These are phyloP conservation scores for Hylyphantes graminicola DNA, from an alignment of 1,140 invertebrate species.

Conservation along the genomic window DNA sequence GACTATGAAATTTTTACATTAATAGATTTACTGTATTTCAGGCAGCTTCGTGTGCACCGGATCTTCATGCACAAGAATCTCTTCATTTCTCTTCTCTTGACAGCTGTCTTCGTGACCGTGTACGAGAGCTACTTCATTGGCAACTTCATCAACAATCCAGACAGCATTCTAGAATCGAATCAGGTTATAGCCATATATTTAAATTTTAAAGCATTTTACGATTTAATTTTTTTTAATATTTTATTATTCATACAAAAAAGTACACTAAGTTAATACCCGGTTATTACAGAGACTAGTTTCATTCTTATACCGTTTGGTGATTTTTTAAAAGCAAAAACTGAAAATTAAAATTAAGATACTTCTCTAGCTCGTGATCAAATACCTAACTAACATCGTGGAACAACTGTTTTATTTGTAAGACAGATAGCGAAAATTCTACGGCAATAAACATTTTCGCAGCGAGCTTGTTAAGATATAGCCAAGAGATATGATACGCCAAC, in stretches of 20 bases:
- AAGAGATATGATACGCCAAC: too few relatives aligned
- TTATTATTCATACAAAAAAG: too few relatives aligned
- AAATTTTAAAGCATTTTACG: not conserved
- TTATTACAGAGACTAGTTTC: too few relatives aligned
- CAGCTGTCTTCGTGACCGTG: conserved; percentile 66
- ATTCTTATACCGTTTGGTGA: not conserved
- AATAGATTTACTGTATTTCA: conserved; percentile 9
- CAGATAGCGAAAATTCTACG: too few relatives aligned
- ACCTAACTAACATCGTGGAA: too few relatives aligned
- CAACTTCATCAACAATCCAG: conserved; percentile 63
- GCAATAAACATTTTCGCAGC: too few relatives aligned
- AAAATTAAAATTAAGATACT: too few relatives aligned
- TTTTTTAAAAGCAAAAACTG: not conserved
- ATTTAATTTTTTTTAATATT: too few relatives aligned
- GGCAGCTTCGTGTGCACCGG: conserved; percentile 63
- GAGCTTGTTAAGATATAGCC: too few relatives aligned
- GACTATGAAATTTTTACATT: not conserved
- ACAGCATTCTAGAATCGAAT: conserved; percentile 62
- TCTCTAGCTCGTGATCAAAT: too few relatives aligned
- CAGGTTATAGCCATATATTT: not conserved
- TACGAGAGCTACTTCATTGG: conserved; percentile 69
- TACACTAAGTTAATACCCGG: too few relatives aligned
- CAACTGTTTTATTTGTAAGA: too few relatives aligned
- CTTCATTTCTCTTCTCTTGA: conserved; percentile 71
- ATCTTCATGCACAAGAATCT: conserved; percentile 73